These are phyloP conservation scores for Oceanites oceanicus DNA, from an alignment of 2,113 vertebrate species.

Conservation along the genomic window DNA sequence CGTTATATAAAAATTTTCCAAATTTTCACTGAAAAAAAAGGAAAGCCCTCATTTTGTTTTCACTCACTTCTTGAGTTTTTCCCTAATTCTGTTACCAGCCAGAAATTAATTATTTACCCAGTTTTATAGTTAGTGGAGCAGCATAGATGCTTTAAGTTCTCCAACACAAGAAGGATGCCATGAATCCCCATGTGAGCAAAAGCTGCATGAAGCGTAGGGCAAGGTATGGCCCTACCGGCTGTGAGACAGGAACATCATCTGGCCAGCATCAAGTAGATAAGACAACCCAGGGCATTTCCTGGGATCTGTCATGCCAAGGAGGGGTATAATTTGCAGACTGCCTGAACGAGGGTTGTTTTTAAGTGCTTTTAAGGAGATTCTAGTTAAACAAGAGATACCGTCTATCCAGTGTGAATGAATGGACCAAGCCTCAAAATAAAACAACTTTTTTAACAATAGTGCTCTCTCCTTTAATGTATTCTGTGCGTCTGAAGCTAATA, in stretches of 20 bases:
- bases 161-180: neutral
- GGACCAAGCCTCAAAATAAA: neutral
- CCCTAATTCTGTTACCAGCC: neutral
- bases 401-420: neutral
- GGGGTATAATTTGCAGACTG: neutral
- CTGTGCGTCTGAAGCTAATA: neutral
- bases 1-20: neutral
- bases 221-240: neutral
- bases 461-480: rapidly evolving
- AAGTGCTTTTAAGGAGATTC: neutral
- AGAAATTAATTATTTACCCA: neutral
- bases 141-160: neutral
- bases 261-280: neutral
- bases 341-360: neutral
- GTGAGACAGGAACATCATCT: neutral
- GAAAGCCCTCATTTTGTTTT: neutral
- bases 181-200: neutral
- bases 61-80: neutral
- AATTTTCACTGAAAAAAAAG: neutral
- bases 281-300: neutral
- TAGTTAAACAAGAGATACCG: neutral
- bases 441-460: neutral
- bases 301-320: neutral
- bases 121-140: neutral
- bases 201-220: rapidly evolving